Evolutionary conservation across 1,140 invertebrate species (phyloP).

Genomic region (Bicyclus anynana): DNA sequence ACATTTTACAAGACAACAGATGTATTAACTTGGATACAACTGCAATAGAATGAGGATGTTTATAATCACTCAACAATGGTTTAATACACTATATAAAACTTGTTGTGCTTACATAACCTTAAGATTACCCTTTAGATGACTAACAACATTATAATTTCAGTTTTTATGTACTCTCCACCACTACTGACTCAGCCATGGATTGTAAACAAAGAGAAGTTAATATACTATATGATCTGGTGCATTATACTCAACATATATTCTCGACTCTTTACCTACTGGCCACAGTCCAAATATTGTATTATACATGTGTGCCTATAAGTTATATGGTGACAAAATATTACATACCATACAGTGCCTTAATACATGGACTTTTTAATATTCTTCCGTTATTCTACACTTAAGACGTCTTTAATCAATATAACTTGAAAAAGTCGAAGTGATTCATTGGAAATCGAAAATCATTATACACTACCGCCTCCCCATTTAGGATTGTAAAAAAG

Average conservation of each 20-base stretch:
- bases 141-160: constrained; percentile 27
- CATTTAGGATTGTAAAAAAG: neutral
- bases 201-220: constrained; percentile 39
- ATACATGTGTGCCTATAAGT: constrained; percentile 7
- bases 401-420: neutral
- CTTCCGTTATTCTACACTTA: constrained; percentile 8
- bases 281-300: constrained; percentile 43
- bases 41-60: constrained; percentile 27
- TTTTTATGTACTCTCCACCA: constrained; percentile 21
- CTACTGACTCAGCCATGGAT: constrained; percentile 29
- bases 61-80: constrained; percentile 27
- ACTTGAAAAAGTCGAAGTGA: neutral
- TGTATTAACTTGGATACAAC: neutral
- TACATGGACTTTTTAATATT: constrained; percentile 37
- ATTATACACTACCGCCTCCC: neutral
- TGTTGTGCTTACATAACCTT: constrained; percentile 34
- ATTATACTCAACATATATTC: neutral
- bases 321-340: constrained; percentile 6
- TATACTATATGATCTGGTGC: constrained; percentile 3
- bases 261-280: constrained; percentile 47
- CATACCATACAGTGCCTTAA: constrained; percentile 33
- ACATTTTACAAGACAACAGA: too few species aligned
- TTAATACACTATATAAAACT: constrained; percentile 27
- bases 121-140: constrained; percentile 30
- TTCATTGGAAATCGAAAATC: neutral